Base-by-base conservation (phyloP, 2,113 vertebrate species). In the Orientallactaga bullata region DNA sequence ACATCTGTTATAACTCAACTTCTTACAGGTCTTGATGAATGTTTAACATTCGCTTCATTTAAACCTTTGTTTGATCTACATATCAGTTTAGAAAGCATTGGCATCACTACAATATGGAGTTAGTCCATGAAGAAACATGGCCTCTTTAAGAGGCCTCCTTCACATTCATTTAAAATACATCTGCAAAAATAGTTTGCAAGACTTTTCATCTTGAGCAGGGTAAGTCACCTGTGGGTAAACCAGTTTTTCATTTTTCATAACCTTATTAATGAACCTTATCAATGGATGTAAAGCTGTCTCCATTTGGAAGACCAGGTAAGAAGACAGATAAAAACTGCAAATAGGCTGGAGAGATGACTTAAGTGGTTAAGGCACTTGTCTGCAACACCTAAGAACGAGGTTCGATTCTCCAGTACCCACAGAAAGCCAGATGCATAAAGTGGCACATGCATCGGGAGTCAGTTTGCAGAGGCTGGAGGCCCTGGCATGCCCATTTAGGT, bases 141-240 rank as follows among this genome's bases (percentile, higher is more conserved):
- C 85, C 83, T 95, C 55, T 66, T 28, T 66, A 55, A 87, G 74
- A 60, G 12, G 17, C 66, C 82, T 93, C 82, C 74, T 91, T 82
- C n/a, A 71, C 17, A 58, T 87, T 39, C 84, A 35, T 69, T 0
- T 85, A 89, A 90, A 90, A 3, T 55, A 35, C 5, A 61, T 51
- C 0, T 21, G 6, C 26, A 30, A n/a, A 63, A 71, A 72, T 11
- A 37, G 2, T 35, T 28, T 66, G 68, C 8, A 90, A 39, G 23
- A 55, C 63, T 85, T 95, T 90, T 89, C 10, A 79, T 83, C 61
- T 47, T 73, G 39, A 91, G 18, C 20, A 30, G 1, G 4, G 4
- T 76, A 95, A 71, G 84, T 95, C 76, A 61, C 79, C 92, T 17
- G 35, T n/a, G 11, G 12, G 6, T 72, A 80, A 85, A 71, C 21